phyloP scores from a whole-genome alignment of 2,113 vertebrate species.

The Lycaon pictus region DNA sequence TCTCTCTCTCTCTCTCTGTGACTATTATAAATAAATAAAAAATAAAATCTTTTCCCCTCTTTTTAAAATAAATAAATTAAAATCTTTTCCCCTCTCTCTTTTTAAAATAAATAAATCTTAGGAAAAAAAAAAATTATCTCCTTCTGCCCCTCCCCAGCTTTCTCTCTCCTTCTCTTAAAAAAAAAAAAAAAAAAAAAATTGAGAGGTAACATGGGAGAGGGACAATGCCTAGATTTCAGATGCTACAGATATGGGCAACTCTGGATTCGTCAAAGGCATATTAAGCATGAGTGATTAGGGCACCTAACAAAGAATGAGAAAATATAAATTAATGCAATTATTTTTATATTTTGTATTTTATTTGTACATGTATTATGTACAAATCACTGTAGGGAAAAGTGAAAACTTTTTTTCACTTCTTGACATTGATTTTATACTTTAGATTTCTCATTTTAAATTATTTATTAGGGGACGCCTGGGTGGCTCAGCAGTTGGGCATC shows the following conservation, averaged over 20 bases:
- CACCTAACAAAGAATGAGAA: slow-evolving; percentile 7
- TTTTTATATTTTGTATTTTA: background rate
- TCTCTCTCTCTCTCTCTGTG: too few species aligned
- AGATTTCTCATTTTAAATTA: slow-evolving; percentile 24
- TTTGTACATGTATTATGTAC: too few species aligned
- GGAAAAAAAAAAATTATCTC: background rate
- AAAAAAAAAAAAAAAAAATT: background rate
- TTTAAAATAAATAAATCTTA: background rate
- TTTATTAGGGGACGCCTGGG: background rate
- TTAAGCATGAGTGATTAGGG: background rate
- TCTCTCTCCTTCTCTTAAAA: too few species aligned
- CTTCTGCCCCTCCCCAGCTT: too few species aligned
- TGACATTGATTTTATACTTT: background rate
- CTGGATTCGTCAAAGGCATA: slow-evolving; percentile 1
- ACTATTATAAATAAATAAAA: too few species aligned
- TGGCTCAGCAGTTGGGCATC: too few species aligned
- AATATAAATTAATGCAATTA: background rate
- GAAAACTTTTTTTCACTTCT: background rate
- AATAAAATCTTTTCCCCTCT: too few species aligned
- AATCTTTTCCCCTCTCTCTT: background rate
- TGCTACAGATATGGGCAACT: background rate
- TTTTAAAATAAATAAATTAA: too few species aligned
- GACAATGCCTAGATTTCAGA: background rate
- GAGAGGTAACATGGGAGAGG: background rate
- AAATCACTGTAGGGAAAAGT: background rate